phyloP scores from a whole-genome alignment of 2,888 invertebrate species.

The Trissoscelio sp. region DNA sequence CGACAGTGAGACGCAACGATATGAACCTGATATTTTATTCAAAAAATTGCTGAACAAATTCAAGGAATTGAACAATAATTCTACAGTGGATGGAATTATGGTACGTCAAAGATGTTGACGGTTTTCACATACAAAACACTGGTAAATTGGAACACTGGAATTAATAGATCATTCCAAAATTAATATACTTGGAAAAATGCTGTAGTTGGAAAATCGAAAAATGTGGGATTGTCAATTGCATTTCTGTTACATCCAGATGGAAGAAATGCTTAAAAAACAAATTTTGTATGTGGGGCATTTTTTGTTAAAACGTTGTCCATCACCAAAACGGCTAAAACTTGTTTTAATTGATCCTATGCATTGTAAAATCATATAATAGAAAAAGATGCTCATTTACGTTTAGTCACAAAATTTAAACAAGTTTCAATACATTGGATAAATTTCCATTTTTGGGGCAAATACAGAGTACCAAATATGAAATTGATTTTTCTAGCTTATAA shows the following conservation, averaged over 20 bases:
- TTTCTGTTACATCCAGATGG: constrained; percentile 92
- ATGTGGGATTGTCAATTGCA: constrained; percentile 95
- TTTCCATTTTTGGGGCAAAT: no score
- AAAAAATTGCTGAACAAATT: constrained; percentile 84
- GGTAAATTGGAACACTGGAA: constrained; percentile 87
- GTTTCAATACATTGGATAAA: no score
- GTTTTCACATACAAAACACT: constrained; percentile 93
- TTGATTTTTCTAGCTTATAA: no score
- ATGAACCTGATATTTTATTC: constrained; percentile 87
- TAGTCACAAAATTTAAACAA: no score
- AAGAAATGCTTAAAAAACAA: constrained; percentile 87
- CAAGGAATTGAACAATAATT: constrained; percentile 86
- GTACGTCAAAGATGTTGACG: constrained; percentile 97
- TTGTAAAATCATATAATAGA: no score
- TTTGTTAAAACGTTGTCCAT: no score
- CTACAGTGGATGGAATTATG: constrained; percentile 91
- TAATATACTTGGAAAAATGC: constrained; percentile 93
- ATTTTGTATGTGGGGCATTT: no score
- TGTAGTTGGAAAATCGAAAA: constrained; percentile 95
- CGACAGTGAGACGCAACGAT: constrained; percentile 87
- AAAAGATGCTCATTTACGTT: no score
- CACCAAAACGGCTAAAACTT: no score
- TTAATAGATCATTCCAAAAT: constrained; percentile 85
- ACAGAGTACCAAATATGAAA: no score
- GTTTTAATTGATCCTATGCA: no score